Conservation (phyloP, 92 coral and sea anemone genomes). For the Siderastrea siderea region DNA sequence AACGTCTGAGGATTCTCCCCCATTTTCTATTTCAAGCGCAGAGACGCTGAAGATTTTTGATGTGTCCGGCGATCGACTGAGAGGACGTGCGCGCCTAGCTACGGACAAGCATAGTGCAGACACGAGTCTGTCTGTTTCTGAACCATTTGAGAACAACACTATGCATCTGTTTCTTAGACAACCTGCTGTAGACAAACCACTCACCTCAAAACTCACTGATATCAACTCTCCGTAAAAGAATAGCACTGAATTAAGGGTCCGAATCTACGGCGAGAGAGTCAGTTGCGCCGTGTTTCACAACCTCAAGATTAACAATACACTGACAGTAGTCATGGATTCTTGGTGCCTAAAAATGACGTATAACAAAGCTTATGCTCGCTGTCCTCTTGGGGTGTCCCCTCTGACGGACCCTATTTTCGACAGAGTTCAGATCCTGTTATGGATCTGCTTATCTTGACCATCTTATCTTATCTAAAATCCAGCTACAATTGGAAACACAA, state of each 20-base stretch:
- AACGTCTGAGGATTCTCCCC: no score
- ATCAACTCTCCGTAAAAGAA: neutral
- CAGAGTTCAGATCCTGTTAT: conserved; percentile 6
- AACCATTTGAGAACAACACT: neutral
- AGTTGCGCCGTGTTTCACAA: neutral
- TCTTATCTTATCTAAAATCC: conserved; percentile 35
- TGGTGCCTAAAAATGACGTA: neutral
- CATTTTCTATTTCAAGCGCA: no score
- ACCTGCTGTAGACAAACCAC: neutral
- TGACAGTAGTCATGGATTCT: neutral
- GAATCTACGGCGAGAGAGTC: neutral
- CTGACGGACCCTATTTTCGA: neutral
- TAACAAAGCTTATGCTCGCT: neutral
- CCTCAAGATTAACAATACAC: neutral
- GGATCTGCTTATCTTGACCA: conserved; percentile 26
- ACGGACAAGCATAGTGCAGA: no score
- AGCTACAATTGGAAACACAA: conserved; percentile 5
- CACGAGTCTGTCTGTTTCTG: no score
- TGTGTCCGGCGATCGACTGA: no score
- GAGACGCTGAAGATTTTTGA: no score
- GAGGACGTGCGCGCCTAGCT: no score
- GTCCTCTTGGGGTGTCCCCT: neutral
- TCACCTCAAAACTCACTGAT: conserved; percentile 22
- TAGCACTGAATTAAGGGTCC: neutral
- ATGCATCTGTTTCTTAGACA: neutral